Evolutionary conservation across 2,797 vertebrate species (phyloP).

Genomic region (Scleropages formosus): DNA sequence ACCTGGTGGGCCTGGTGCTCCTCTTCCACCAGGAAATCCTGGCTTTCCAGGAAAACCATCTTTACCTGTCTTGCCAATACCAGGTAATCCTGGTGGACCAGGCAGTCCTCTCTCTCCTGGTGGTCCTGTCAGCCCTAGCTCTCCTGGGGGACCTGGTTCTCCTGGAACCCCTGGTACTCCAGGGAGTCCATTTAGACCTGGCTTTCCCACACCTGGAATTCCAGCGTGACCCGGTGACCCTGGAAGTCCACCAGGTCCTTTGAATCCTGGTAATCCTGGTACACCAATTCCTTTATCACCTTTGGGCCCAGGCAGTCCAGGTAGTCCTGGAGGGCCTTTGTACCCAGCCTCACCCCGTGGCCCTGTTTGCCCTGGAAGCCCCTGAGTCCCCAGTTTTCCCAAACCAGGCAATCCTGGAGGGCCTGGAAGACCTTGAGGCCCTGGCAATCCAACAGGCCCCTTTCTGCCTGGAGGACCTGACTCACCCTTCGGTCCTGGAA

Average conservation of each 20-base stretch:
- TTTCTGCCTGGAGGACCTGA: slow-evolving; percentile 78
- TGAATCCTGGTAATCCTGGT: slow-evolving; percentile 84
- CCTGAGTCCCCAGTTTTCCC: slow-evolving; percentile 80
- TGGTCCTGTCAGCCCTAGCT: slow-evolving; percentile 75
- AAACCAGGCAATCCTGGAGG: slow-evolving; percentile 86
- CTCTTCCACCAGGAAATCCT: slow-evolving; percentile 83
- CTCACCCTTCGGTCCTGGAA: slow-evolving; percentile 83
- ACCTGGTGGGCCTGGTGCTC: slow-evolving; percentile 81
- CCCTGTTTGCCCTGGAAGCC: slow-evolving; percentile 83
- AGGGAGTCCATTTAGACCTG: slow-evolving; percentile 83
- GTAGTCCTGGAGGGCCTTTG: slow-evolving; percentile 79
- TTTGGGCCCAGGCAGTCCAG: slow-evolving; percentile 76
- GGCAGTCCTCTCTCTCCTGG: slow-evolving; percentile 78
- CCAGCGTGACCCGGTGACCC: slow-evolving; percentile 81
- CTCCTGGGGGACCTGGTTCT: slow-evolving; percentile 81
- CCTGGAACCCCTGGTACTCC: slow-evolving; percentile 83
- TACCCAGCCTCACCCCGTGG: slow-evolving; percentile 81
- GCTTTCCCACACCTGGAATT: slow-evolving; percentile 81
- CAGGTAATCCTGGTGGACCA: slow-evolving; percentile 79
- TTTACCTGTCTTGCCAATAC: slow-evolving; percentile 85
- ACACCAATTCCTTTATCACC: slow-evolving; percentile 85
- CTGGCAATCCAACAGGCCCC: slow-evolving; percentile 82
- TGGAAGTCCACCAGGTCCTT: slow-evolving; percentile 79
- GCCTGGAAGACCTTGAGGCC: slow-evolving; percentile 84
- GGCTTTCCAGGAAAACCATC: slow-evolving; percentile 85